Conservation (phyloP, 1,140 invertebrate species). For the Patella vulgata region DNA sequence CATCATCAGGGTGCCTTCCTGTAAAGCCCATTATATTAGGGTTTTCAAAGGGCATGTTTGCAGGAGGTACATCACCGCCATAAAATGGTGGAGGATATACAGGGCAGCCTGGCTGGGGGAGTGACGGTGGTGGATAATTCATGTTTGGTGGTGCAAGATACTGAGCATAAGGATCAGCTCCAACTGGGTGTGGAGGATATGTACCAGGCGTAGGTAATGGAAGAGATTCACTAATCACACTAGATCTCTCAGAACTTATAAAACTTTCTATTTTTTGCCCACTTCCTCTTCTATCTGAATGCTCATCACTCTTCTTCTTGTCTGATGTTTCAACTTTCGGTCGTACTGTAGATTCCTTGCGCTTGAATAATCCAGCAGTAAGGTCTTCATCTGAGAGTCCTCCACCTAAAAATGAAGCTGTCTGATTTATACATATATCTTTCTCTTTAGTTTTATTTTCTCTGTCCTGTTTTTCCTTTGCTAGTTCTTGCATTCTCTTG, state of each 20-base stretch:
- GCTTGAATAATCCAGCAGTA: constrained; percentile 28
- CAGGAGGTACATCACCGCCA: too few relatives aligned
- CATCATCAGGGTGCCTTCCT: too few relatives aligned
- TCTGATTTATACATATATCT: constrained; percentile 49
- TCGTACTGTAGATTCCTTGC: constrained; percentile 21
- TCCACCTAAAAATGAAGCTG: constrained; percentile 57
- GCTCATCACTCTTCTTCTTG: background rate
- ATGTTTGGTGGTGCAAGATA: too few relatives aligned
- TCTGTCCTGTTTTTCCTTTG: constrained; percentile 43
- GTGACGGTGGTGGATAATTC: too few relatives aligned
- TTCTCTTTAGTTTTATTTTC: constrained; percentile 22
- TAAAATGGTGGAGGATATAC: too few relatives aligned
- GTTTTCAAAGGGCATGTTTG: too few relatives aligned
- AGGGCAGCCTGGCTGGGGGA: too few relatives aligned
- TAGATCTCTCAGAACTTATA: too few relatives aligned
- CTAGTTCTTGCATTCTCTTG: constrained; percentile 63
- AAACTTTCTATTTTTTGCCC: background rate
- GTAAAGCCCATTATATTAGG: background rate
- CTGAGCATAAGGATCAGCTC: too few relatives aligned
- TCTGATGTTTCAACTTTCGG: background rate
- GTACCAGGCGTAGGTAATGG: too few relatives aligned
- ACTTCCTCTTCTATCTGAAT: background rate
- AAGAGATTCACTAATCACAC: too few relatives aligned
- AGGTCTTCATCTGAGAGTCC: constrained; percentile 36
- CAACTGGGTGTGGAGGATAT: too few relatives aligned